A percentile compares a stretch with the other conserved stretches of the same genome.
Evolutionary conservation across 2,888 invertebrate species (phyloP).

Genomic region (Andrena fulva): DNA sequence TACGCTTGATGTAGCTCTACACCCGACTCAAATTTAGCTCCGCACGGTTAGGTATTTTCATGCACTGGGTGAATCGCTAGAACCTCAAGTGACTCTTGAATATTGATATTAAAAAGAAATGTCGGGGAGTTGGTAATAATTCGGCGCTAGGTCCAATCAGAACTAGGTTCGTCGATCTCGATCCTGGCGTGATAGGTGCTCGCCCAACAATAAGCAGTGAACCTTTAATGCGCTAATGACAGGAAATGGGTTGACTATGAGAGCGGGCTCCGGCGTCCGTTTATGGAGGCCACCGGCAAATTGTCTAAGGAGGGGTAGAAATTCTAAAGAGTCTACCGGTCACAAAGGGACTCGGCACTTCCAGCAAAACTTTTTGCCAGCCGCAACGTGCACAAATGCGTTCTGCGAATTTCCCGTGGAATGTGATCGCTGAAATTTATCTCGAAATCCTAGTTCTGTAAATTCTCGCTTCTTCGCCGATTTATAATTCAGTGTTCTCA

Average conservation of each 20-base stretch:
- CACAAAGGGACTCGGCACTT: slow-evolving; percentile 68
- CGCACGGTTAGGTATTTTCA: too few relatives aligned
- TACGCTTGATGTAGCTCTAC: too few relatives aligned
- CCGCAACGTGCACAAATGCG: slow-evolving; percentile 31
- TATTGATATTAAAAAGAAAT: too few relatives aligned
- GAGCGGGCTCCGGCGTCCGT: slow-evolving; percentile 65
- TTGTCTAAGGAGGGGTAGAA: slow-evolving; percentile 73
- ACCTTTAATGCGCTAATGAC: slow-evolving; percentile 78
- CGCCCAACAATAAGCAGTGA: slow-evolving; percentile 46
- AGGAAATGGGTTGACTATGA: slow-evolving; percentile 73
- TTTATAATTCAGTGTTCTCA: not conserved
- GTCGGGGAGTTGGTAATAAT: too few relatives aligned
- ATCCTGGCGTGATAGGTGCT: slow-evolving; percentile 26
- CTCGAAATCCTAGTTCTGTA: not conserved
- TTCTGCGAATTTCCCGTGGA: not conserved
- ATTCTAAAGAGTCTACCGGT: slow-evolving; percentile 71
- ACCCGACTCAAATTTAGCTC: too few relatives aligned
- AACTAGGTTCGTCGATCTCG: slow-evolving; percentile 17
- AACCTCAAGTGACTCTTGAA: too few relatives aligned
- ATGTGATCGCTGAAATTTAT: not conserved
- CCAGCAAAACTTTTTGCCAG: slow-evolving; percentile 61
- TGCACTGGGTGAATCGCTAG: too few relatives aligned
- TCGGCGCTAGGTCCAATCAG: not conserved
- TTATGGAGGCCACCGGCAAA: slow-evolving; percentile 73
- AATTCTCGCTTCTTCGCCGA: not conserved